These are phyloP conservation scores for Himantopus leucocephalus DNA, from an alignment of 2,113 vertebrate species.

Conservation along the genomic window DNA sequence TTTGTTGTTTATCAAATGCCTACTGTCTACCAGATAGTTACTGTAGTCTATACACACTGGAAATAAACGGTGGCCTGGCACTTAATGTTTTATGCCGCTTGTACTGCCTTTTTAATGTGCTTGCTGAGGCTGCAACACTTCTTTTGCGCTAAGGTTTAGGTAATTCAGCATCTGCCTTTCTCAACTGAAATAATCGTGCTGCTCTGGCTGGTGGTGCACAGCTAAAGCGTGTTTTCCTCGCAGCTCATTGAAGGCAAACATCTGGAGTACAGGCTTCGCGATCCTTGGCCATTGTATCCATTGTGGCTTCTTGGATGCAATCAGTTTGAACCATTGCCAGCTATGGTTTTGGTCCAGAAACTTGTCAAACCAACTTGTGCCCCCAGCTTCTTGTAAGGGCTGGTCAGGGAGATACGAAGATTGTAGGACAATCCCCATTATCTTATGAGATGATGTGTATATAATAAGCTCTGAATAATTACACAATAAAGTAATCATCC, in stretches of 20 bases:
- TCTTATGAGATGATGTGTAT: not conserved
- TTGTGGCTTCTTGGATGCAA: not conserved
- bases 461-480: conserved; percentile 7
- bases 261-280: not conserved
- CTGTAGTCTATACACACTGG: not conserved
- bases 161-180: not conserved
- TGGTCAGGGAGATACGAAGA: not conserved
- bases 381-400: not conserved
- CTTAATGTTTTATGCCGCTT: not conserved
- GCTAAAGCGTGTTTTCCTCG: not conserved
- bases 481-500: not conserved
- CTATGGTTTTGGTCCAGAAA: not conserved
- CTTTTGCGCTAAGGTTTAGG: not conserved
- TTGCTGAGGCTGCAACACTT: not conserved
- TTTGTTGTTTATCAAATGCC: not conserved
- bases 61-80: not conserved
- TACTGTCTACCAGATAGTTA: not conserved
- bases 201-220: not conserved
- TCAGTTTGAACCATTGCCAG: not conserved
- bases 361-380: not conserved
- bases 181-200: not conserved
- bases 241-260: not conserved
- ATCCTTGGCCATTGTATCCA: not conserved
- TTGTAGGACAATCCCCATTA: not conserved
- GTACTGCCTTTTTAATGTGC: not conserved